Conservation (phyloP, 30 jellyfish, hydroid and myxozoan species). For the Pelagia noctiluca region DNA sequence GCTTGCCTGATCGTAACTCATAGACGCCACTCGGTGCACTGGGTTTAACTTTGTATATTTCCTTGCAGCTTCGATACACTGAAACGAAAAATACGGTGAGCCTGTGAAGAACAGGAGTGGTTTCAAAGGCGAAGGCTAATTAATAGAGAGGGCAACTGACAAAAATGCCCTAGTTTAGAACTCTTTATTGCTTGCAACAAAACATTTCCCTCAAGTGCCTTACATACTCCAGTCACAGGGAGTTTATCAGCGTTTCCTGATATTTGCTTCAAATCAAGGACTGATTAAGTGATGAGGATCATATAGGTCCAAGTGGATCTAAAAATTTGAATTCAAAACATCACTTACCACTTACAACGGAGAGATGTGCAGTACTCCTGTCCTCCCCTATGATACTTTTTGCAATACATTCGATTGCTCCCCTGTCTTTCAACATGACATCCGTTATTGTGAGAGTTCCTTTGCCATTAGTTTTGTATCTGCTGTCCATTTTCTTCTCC, state of each 20-base stretch:
- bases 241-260: too few relatives aligned
- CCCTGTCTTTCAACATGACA: conserved; percentile 20
- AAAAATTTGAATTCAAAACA: too few relatives aligned
- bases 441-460: neutral
- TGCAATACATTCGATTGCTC: conserved; percentile 25
- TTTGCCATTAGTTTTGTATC: neutral
- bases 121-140: too few relatives aligned
- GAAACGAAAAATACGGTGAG: neutral
- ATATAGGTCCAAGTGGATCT: too few relatives aligned
- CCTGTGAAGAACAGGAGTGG: too few relatives aligned
- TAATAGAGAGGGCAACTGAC: too few relatives aligned
- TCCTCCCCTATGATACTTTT: conserved; percentile 41
- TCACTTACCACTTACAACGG: neutral
- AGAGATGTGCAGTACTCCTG: neutral
- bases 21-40: conserved; percentile 12
- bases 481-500: conserved; percentile 8
- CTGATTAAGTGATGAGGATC: too few relatives aligned
- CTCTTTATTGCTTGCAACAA: too few relatives aligned
- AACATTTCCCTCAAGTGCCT: too few relatives aligned
- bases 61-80: conserved; percentile 38
- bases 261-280: too few relatives aligned
- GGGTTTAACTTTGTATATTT: conserved; percentile 4
- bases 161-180: too few relatives aligned
- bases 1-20: conserved; percentile 31
- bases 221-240: too few relatives aligned